phyloP scores from a whole-genome alignment of 2,888 invertebrate species.

The Amphipoea lucens region DNA sequence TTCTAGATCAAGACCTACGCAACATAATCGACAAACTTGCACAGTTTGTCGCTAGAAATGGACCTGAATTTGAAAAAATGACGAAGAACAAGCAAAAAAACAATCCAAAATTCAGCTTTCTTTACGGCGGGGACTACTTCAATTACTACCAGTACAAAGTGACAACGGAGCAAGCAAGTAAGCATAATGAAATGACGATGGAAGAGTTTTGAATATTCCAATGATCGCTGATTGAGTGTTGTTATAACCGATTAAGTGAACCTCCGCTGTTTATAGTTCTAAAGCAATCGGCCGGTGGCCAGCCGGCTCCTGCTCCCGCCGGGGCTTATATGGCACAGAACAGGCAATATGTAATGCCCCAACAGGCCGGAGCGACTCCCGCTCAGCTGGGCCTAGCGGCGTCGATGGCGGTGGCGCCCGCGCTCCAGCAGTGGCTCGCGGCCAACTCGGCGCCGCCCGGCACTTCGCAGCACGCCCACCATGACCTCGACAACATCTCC shows the following conservation, averaged over 20 bases:
- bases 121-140: conserved; percentile 98
- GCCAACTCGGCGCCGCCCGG: conserved; percentile 82
- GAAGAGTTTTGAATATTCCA: conserved; percentile 74
- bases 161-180: conserved; percentile 97
- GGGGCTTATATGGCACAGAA: conserved; percentile 90
- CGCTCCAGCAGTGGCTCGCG: conserved; percentile 87
- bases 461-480: conserved; percentile 73
- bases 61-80: conserved; percentile 99
- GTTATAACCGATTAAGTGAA: conserved; percentile 88
- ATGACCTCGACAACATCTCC: conserved; percentile 90
- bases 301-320: conserved; percentile 87
- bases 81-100: conserved; percentile 99
- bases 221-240: conserved; percentile 85
- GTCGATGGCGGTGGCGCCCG: conserved; percentile 88
- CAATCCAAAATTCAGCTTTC: conserved; percentile 99
- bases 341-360: conserved; percentile 91
- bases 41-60: conserved; percentile 99
- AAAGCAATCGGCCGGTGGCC: conserved; percentile 92
- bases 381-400: conserved; percentile 90
- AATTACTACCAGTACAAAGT: conserved; percentile 99
- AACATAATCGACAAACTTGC: conserved; percentile 99
- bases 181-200: conserved; percentile 88
- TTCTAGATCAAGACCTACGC: conserved; percentile 96
- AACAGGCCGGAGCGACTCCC: conserved; percentile 89
- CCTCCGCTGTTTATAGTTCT: conserved; percentile 93